phyloP scores from a whole-genome alignment of 2,113 vertebrate genomes.

The Riparia riparia region DNA sequence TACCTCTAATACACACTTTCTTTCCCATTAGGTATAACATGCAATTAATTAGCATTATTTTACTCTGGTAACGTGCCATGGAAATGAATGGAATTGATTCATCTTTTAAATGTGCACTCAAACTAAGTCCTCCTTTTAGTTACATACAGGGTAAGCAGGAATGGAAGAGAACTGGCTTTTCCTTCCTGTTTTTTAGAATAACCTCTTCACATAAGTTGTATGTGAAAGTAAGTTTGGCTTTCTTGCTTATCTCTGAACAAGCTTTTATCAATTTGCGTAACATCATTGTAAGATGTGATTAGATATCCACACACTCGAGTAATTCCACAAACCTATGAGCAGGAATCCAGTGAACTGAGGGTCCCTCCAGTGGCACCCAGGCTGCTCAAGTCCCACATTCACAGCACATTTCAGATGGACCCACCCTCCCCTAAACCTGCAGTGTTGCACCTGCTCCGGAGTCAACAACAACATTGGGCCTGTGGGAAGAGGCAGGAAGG shows the following conservation, averaged over 20 bases:
- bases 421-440: background rate
- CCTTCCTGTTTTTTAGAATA: background rate
- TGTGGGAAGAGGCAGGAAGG: slow-evolving; percentile 20
- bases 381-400: background rate
- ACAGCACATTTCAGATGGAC: background rate
- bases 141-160: background rate
- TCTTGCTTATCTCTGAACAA: background rate
- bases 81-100: background rate
- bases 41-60: background rate
- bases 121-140: background rate
- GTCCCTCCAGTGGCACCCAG: background rate
- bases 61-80: background rate
- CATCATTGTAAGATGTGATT: background rate
- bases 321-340: background rate
- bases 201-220: background rate
- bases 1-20: background rate
- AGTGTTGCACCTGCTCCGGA: slow-evolving; percentile 74
- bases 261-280: background rate
- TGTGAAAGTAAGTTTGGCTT: background rate
- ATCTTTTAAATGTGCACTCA: background rate
- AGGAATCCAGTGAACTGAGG: background rate
- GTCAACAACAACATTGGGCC: slow-evolving; percentile 58
- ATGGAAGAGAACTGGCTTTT: background rate
- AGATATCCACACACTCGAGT: background rate
- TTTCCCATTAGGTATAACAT: background rate